Base-by-base conservation (phyloP, 2,888 invertebrate species). In the Drosophila quinaria region DNA sequence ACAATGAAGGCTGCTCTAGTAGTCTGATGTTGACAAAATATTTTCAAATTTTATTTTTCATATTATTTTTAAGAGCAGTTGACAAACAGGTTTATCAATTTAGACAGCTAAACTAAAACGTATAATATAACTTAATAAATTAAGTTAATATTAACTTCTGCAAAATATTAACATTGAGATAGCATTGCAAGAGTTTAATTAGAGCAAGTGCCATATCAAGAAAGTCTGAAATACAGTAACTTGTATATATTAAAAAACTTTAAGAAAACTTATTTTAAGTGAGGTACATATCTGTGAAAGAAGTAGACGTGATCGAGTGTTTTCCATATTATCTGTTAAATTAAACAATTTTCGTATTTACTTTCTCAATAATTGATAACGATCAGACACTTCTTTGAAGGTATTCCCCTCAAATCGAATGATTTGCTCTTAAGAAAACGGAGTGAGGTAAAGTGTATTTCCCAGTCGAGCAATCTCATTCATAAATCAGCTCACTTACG, bases 391-490 rank as follows among this genome's bases (percentile, higher is more conserved):
- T 33, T 3, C 11, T 4, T 33, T 33, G 11, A 35, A 35, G 13
- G 2, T 0, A 35, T 35, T 13, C 4, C 4, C 4, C 13, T 5
- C 13, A 13, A 13, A 42, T 19, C 11, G 19, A 19, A 11, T 42
- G 19, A 11, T 17, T 42, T 42, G 2, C 17, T 11, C 11, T 13
- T 19, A 33, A 33, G 31, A 13, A 22, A 33, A n/a, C 6, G 0
- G 19, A 19, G 10, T 50, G 10, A 13, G 22, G 31, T 6, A 51
- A 13, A 31, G 31, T 6, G 61, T 47, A 52, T 52, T n/a, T 17
- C 0, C 15, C 13, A 11, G 44, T 46, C 46, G 42, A 44, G 8
- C 33, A 33, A 3, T 15, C 15, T 37, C 47, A 19, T 10, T 1
- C 6, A 11, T 10, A 9, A 15, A 3, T n/a, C 33, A 11, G 11